phyloP scores from a whole-genome alignment of 2,797 vertebrate genomes.

The Chelmon rostratus region DNA sequence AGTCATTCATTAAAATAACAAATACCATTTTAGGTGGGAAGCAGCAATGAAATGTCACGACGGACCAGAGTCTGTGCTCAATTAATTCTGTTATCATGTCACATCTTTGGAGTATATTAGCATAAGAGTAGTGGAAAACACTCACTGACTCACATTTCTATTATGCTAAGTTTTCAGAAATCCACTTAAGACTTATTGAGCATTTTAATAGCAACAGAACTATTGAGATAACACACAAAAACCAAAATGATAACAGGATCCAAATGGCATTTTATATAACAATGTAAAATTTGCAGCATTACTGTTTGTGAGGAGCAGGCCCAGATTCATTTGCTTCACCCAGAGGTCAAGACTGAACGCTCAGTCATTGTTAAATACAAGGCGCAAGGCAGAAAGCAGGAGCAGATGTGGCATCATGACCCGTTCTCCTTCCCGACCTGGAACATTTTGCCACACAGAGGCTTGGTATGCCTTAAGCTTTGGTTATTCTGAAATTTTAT shows the following conservation, averaged over 20 bases:
- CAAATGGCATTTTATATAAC: background rate
- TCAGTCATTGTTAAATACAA: background rate
- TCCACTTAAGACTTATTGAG: background rate
- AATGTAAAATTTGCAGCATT: background rate
- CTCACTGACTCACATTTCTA: background rate
- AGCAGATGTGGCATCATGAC: too few relatives aligned
- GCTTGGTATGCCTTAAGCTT: too few relatives aligned
- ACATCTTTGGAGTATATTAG: slow-evolving; percentile 6
- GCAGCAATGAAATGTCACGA: background rate
- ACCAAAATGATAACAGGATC: background rate
- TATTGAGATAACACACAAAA: background rate
- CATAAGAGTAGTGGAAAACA: background rate
- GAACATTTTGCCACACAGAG: too few relatives aligned
- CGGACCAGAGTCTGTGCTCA: slow-evolving; percentile 1
- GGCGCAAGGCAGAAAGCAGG: too few relatives aligned
- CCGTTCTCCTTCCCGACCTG: too few relatives aligned
- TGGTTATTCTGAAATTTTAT: too few relatives aligned
- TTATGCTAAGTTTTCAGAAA: background rate
- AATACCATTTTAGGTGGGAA: background rate
- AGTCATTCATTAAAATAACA: slow-evolving; percentile 10
- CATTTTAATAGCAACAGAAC: background rate
- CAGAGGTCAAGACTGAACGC: background rate
- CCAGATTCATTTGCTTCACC: background rate
- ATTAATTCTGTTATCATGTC: slow-evolving; percentile 29
- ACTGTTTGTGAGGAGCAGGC: background rate